Conservation (phyloP, 2,797 vertebrate species). For the Buceros bicornis region DNA sequence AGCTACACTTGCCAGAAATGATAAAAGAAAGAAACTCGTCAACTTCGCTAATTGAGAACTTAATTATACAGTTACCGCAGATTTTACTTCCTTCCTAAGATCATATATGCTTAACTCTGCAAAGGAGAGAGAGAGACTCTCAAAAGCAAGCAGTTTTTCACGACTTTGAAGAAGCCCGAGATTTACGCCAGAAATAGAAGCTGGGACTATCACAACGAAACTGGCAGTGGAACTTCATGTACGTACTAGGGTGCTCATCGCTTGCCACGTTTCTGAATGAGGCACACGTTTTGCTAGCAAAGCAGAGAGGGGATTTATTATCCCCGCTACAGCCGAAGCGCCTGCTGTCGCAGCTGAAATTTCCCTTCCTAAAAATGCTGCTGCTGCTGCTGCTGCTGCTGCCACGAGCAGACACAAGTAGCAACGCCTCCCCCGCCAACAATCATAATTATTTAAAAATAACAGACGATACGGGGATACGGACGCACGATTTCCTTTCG, state of each 20-base stretch:
- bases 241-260: not conserved
- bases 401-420: not conserved
- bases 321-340: conserved; percentile 5
- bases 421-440: not conserved
- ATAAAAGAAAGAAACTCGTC: conserved; percentile 29
- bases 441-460: no score
- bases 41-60: conserved; percentile 14
- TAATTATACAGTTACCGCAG: not conserved
- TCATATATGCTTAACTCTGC: not conserved
- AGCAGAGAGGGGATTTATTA: conserved; percentile 51
- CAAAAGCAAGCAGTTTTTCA: not conserved
- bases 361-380: not conserved
- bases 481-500: not conserved
- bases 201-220: not conserved
- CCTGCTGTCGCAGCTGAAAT: conserved; percentile 64
- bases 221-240: not conserved
- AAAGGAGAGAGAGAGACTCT: not conserved
- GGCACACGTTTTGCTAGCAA: conserved; percentile 46
- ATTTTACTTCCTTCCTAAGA: not conserved
- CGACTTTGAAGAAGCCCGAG: not conserved
- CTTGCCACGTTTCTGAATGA: conserved; percentile 55
- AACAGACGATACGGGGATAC: no score
- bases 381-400: conserved; percentile 45
- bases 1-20: not conserved
- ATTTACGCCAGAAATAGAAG: not conserved